Evolutionary conservation across 2,888 invertebrate species (phyloP), one percentile per base, ranked within the genome.

Genomic region (Julus scanicus): DNA sequence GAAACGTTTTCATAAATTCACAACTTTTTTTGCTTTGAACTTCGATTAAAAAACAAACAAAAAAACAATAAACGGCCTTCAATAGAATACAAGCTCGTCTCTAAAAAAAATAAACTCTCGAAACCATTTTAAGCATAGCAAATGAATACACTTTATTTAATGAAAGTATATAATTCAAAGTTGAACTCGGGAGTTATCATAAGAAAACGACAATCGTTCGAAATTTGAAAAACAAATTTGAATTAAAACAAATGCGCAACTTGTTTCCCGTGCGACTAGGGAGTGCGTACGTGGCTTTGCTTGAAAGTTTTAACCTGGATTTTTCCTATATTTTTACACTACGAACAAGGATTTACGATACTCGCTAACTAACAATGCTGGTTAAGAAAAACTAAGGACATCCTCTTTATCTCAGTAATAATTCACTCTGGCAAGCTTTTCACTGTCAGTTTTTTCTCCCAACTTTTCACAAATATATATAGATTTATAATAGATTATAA

Each of bases 391-490:
- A 71, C 20, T 71, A 71, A 71, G 71, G 71, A 71, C 71, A 71
- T 71, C 71, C 71, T 71, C 71, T 71, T 71, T 71, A 71, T 71
- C 71, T 71, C 8, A 29, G 71, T 71, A 71, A 71, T 71, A 71
- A 71, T 71, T 71, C 71, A 71, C 29, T 71, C 71, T 29, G 71
- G 71, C 71, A 20, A 71, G 29, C 20, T 71, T 71, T 71, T 20
- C 71, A 71, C 9, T 20, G 71, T 71, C 71, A 29, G 71, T 20
- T n/a, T 71, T 71, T 29, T 71, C 11, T 9, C 2, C 71, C 71
- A 71, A 71, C 71, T 71, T 71, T 71, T 20, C 71, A 71, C 71
- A 71, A 71, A 29, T 71, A 71, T 71, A 71, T 71, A 71, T 71
- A 11, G 29, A 9, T 71, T 84, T 84, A 84, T 84, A 44, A 84